phyloP scores from a whole-genome alignment of 2,888 invertebrate species.

The Ochropleura leucogaster region DNA sequence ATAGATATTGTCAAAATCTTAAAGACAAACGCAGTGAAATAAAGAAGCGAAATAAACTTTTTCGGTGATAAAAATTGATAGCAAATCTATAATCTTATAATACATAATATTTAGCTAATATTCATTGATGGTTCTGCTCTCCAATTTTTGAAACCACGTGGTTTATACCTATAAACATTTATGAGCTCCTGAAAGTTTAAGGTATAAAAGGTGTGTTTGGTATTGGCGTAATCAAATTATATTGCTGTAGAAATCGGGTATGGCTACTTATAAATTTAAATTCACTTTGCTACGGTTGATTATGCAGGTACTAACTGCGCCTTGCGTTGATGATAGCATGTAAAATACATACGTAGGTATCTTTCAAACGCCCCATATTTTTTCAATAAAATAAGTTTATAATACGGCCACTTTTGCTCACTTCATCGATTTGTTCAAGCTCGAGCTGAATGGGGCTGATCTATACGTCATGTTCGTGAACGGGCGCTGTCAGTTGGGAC shows the following conservation, averaged over 20 bases:
- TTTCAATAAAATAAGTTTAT: no score
- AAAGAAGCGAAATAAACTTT: neutral
- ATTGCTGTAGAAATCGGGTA: constrained; percentile 17
- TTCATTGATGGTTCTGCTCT: neutral
- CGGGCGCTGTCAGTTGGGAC: no score
- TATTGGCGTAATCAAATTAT: constrained; percentile 40
- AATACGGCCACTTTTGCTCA: no score
- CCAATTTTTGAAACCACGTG: constrained; percentile 6
- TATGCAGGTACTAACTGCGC: no score
- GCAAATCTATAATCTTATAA: neutral
- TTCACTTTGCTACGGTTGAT: constrained; percentile 6
- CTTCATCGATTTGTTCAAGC: no score
- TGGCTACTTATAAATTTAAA: neutral
- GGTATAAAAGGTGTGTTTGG: constrained; percentile 23
- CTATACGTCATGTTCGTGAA: no score
- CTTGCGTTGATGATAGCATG: no score
- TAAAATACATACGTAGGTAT: no score
- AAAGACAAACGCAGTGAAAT: neutral
- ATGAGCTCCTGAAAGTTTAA: constrained; percentile 34
- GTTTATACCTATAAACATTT: constrained; percentile 20
- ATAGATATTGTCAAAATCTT: neutral
- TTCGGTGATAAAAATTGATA: neutral
- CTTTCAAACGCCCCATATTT: no score
- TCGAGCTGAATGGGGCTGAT: no score
- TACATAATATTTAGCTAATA: no score